Conservation (phyloP, 1,140 invertebrate genomes). For the Leucophenga varia region DNA sequence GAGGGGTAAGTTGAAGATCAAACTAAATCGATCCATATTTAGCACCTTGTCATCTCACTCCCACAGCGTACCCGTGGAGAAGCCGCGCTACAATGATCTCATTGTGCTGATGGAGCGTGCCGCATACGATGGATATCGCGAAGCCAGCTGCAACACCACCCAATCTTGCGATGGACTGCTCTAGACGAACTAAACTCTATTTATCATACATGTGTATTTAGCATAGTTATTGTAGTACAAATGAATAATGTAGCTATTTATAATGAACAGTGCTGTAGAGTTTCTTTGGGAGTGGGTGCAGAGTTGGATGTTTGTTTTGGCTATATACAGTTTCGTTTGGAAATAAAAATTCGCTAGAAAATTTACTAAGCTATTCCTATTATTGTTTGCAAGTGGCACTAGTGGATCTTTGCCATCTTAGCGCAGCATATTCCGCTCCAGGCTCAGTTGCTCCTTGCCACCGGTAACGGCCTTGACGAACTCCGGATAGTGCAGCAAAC, state of each 20-base stretch:
- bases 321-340: no score
- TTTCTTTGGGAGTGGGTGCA: no score
- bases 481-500: constrained; percentile 75
- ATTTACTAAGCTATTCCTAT: no score
- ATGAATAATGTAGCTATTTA: no score
- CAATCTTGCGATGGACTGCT: constrained; percentile 34
- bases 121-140: constrained; percentile 43
- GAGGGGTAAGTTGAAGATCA: constrained; percentile 61
- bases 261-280: no score
- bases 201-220: no score
- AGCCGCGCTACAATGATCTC: constrained; percentile 43
- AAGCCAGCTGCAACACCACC: constrained; percentile 41
- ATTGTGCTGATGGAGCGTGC: constrained; percentile 42
- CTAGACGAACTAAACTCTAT: constrained; percentile 8
- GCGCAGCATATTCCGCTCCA: constrained; percentile 33
- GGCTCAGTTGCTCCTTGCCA: constrained; percentile 31
- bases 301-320: no score
- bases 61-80: constrained; percentile 28
- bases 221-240: no score
- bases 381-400: no score
- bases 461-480: constrained; percentile 60
- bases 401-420: no score
- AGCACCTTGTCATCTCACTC: constrained; percentile 8
- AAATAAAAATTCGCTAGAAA: no score
- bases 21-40: background rate